A percentile compares a stretch with the other conserved stretches of the same genome.
Evolutionary conservation across 2,888 invertebrate species (phyloP).

Genomic region (Maniola hyperantus): DNA sequence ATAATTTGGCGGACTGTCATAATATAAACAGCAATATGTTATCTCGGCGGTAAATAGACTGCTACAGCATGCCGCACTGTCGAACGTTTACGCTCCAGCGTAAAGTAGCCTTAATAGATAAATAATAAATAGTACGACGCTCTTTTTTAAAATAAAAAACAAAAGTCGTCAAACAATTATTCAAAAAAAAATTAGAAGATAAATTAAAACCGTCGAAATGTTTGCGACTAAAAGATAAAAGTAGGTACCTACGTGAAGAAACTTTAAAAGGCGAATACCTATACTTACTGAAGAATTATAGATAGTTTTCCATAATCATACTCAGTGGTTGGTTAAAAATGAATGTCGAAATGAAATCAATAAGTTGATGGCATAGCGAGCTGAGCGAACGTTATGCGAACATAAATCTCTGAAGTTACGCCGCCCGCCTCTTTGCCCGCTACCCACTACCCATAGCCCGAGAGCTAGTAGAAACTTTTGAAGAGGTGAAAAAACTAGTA

Average conservation of each 20-base stretch:
- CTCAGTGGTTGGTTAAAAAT: slow-evolving; percentile 61
- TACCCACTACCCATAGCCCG: slow-evolving; percentile 12
- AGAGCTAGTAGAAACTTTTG: neutral
- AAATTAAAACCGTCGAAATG: neutral
- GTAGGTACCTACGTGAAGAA: neutral
- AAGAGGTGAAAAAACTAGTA: neutral
- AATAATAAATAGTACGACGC: too few species aligned
- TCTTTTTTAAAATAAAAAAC: too few species aligned
- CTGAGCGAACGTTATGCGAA: slow-evolving; percentile 72
- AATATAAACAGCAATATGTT: too few species aligned
- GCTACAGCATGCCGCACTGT: too few species aligned
- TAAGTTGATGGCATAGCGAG: slow-evolving; percentile 68
- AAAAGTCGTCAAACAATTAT: too few species aligned
- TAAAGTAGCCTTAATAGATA: too few species aligned
- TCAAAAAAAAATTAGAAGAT: too few species aligned
- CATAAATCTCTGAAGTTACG: slow-evolving; percentile 76
- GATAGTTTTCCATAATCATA: slow-evolving; percentile 16
- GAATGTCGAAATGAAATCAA: slow-evolving; percentile 74
- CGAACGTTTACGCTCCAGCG: too few species aligned
- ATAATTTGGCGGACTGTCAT: too few species aligned
- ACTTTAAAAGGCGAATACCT: neutral
- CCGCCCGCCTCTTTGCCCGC: slow-evolving; percentile 42
- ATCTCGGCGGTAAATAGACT: too few species aligned
- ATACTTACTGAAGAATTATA: neutral
- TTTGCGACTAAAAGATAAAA: neutral